Base-by-base conservation (phyloP, 2,888 invertebrate genomes). In the Crematogaster levior region DNA sequence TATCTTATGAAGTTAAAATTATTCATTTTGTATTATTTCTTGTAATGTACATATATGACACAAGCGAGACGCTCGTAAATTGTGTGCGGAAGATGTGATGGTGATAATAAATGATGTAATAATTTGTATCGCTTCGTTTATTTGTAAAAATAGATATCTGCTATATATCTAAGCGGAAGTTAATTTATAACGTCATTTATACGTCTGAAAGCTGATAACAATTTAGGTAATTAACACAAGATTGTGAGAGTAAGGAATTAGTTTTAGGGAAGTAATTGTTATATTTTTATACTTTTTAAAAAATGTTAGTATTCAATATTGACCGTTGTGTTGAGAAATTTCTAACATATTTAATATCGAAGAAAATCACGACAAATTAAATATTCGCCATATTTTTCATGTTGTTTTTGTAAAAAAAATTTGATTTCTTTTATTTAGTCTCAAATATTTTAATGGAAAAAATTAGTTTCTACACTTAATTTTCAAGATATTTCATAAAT, bases 41-140 rank as follows among this genome's bases (percentile, higher is more conserved):
- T 34, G n/a, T 30, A 30, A 48, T 5, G 12, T 21, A 10, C 1
- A 27, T 53, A 24, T 24, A 46, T 27, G 24, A 1, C 24, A 56
- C 0, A 18, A 18, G 10, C 15, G 21, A 63, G n/a, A 27, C 7
- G 21, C 21, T 34, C n/a, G 51, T 51, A 51, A 30, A 51, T 43
- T 51, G 15, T 51, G 34, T 15, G 7, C 21, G 10, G 9, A 48
- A 46, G 30, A n/a, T n/a, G n/a, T 18, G 51, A 34, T 9, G 34
- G 9, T 5, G 15, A 48, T 30, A 18, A n/a, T n/a, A n/a, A n/a
- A n/a, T n/a, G n/a, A n/a, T n/a, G n/a, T 2, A 30, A 48, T 48
- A 40, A 66, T 66, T 68, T 15, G 15, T 51, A 21, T 43, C n/a
- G 61, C 12, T 24, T n/a, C 51, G 9, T 68, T 34, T 68, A 51